phyloP scores from a whole-genome alignment of 2,113 vertebrate species.

The Gallinago undulata region DNA sequence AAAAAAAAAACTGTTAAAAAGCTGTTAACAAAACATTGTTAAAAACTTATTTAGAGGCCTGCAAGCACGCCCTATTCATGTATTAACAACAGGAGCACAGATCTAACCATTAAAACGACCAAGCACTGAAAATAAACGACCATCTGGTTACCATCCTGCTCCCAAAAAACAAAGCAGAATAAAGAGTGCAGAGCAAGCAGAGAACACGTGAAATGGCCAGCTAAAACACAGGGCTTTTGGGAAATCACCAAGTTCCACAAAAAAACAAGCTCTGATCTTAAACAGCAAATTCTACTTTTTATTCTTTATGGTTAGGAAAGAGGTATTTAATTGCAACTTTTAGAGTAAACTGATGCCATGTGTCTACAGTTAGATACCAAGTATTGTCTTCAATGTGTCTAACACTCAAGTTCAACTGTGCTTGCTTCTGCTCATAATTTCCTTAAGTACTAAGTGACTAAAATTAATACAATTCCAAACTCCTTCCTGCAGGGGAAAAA shows the following conservation, averaged over 20 bases:
- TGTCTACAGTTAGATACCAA: not conserved
- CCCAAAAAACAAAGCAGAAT: not conserved
- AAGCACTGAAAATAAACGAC: constrained; percentile 12
- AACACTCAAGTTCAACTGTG: not conserved
- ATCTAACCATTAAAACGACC: not conserved
- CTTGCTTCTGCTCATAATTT: not conserved
- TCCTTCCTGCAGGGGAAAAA: not conserved
- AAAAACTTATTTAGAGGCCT: constrained; percentile 16
- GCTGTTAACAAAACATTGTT: not conserved
- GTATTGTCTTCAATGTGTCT: not conserved
- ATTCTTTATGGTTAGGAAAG: not conserved
- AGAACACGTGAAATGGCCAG: not conserved
- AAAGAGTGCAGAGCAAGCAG: not conserved
- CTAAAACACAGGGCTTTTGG: not conserved
- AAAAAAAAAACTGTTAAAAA: not conserved
- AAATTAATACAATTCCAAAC: not conserved
- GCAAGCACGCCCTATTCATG: not conserved
- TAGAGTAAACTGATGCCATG: not conserved
- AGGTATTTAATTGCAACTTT: not conserved
- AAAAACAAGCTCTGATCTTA: not conserved
- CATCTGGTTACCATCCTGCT: constrained; percentile 12
- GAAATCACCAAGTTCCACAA: not conserved
- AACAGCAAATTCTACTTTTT: not conserved
- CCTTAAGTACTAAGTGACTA: not conserved
- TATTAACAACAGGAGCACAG: not conserved